Conservation (phyloP, 2,113 vertebrate species). For the Onychostruthus taczanowskii region DNA sequence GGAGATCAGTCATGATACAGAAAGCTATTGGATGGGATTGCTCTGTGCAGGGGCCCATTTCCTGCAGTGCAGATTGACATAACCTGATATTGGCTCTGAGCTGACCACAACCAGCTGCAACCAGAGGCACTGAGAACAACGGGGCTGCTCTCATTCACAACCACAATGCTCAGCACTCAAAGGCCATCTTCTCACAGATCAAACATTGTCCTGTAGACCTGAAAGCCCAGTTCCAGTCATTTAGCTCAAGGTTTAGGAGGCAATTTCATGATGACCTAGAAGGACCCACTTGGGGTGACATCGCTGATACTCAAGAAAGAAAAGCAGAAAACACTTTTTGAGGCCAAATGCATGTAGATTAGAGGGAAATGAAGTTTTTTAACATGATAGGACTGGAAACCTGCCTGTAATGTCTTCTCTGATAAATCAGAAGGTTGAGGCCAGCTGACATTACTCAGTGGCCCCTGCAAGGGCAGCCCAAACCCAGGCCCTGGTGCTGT, state of each 20-base stretch:
- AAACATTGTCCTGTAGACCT: not conserved
- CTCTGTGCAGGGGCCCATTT: constrained; percentile 19
- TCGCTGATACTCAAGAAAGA: not conserved
- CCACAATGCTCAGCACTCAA: not conserved
- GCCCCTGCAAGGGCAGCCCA: not conserved
- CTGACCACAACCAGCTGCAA: not conserved
- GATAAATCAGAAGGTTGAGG: not conserved
- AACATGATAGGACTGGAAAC: not conserved
- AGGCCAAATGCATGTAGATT: fast-evolving
- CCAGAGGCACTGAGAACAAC: not conserved
- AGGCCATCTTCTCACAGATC: not conserved
- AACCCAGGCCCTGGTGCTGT: not conserved
- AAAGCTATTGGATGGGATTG: not conserved
- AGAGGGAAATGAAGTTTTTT: not conserved
- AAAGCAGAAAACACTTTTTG: not conserved
- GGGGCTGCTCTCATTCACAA: not conserved
- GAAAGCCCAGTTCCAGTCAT: not conserved
- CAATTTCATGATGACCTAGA: not conserved
- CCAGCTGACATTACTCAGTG: not conserved
- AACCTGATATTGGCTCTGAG: not conserved
- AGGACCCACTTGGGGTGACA: not conserved
- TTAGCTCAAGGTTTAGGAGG: not conserved
- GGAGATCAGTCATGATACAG: not conserved
- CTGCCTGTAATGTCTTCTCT: not conserved
- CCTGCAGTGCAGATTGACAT: not conserved